phyloP scores from a whole-genome alignment of 2,113 vertebrate species.

The Steatornis caripensis region DNA sequence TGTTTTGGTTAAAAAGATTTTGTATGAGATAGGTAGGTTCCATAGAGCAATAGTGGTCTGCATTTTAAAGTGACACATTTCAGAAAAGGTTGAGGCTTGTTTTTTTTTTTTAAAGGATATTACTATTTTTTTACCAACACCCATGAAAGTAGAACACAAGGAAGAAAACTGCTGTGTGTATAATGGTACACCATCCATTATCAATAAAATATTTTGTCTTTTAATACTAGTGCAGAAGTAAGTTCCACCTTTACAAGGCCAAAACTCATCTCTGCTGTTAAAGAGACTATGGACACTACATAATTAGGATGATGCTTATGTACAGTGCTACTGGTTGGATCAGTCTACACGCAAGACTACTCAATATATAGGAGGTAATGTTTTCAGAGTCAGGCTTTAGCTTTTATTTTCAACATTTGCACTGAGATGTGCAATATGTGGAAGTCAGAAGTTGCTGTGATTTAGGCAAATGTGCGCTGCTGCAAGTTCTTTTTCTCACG shows the following conservation, averaged over 20 bases:
- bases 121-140: not conserved
- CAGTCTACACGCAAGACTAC: not conserved
- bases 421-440: not conserved
- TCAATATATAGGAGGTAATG: not conserved
- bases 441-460: not conserved
- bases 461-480: not conserved
- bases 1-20: conserved; percentile 11
- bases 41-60: not conserved
- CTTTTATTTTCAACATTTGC: not conserved
- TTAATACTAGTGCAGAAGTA: not conserved
- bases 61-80: not conserved
- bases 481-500: not conserved
- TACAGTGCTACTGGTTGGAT: not conserved
- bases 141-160: not conserved
- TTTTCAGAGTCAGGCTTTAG: not conserved
- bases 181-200: not conserved
- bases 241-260: not conserved
- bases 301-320: not conserved
- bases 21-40: not conserved
- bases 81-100: not conserved
- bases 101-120: not conserved
- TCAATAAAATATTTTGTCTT: not conserved
- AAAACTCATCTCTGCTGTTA: not conserved
- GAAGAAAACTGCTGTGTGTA: not conserved
- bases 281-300: not conserved